Percentiles rank a stretch among this genome's conserved stretches.
Conservation (phyloP, 2,888 invertebrate species). For the Cetonia aurata region DNA sequence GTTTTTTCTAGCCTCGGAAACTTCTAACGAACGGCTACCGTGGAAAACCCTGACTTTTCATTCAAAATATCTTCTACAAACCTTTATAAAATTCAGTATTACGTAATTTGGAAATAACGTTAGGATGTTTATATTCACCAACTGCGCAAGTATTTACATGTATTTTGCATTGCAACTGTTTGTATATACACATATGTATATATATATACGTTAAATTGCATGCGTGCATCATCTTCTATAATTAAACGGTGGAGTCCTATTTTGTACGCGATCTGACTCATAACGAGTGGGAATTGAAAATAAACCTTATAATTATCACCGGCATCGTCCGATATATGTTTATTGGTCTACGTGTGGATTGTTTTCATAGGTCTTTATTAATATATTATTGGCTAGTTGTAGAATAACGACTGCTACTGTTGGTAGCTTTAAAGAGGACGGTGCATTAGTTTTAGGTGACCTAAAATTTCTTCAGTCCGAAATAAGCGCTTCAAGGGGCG, state of each 20-base stretch:
- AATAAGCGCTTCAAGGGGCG: no score
- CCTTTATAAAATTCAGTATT: no score
- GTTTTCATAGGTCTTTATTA: slow-evolving; percentile 13
- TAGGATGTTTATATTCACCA: no score
- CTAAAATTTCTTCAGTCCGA: no score
- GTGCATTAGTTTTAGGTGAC: no score
- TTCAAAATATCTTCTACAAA: no score
- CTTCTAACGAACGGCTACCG: no score
- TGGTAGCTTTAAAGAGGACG: no score
- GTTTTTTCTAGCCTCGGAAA: no score
- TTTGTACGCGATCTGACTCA: slow-evolving; percentile 26
- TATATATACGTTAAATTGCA: slow-evolving; percentile 34
- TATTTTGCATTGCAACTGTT: slow-evolving; percentile 17
- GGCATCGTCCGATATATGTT: slow-evolving; percentile 20
- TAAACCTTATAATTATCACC: slow-evolving; percentile 27
- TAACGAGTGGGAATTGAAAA: slow-evolving; percentile 38
- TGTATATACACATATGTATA: not conserved
- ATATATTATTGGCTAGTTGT: not conserved
- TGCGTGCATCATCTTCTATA: slow-evolving; percentile 38
- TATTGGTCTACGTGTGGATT: slow-evolving; percentile 12
- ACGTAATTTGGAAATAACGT: no score
- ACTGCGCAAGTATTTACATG: not conserved
- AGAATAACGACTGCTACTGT: no score
- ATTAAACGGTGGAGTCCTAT: slow-evolving; percentile 38
- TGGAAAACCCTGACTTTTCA: no score